These are phyloP conservation scores for Taurulus bubalis DNA, from an alignment of 2,113 vertebrate species.

Conservation along the genomic window DNA sequence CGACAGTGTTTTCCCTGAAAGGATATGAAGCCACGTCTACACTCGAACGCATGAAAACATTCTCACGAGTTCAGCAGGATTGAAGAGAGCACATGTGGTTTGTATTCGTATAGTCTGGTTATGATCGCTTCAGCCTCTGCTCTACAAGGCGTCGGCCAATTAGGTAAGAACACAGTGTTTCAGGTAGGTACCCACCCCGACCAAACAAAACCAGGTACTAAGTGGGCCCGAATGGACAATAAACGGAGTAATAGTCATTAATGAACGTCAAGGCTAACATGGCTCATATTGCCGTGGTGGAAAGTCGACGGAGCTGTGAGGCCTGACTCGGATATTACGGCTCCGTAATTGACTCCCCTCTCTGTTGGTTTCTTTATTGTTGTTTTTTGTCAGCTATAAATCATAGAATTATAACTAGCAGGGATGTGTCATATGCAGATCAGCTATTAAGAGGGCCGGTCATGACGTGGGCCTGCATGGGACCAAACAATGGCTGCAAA, in stretches of 20 bases:
- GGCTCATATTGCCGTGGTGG: slow-evolving; percentile 47
- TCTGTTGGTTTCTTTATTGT: slow-evolving; percentile 1
- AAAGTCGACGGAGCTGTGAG: slow-evolving; percentile 60
- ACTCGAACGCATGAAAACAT: background rate
- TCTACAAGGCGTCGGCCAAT: slow-evolving; percentile 39
- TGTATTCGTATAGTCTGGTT: background rate
- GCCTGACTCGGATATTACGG: slow-evolving; percentile 52
- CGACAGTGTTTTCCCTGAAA: too few relatives aligned
- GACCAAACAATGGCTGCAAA: background rate
- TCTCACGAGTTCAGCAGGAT: background rate
- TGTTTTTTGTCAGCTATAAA: slow-evolving; percentile 51
- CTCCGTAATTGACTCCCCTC: slow-evolving; percentile 56
- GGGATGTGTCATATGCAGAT: slow-evolving; percentile 24
- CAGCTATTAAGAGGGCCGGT: slow-evolving; percentile 7
- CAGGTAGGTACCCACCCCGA: slow-evolving; percentile 35
- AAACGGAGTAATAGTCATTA: slow-evolving; percentile 57
- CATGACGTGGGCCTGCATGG: background rate
- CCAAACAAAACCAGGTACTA: slow-evolving; percentile 54
- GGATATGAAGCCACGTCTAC: background rate
- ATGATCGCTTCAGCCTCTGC: background rate
- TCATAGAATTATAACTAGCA: slow-evolving; percentile 50
- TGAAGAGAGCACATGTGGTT: background rate
- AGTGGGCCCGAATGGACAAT: slow-evolving; percentile 61
- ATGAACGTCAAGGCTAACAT: slow-evolving; percentile 49
- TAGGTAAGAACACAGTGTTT: slow-evolving; percentile 50